Evolutionary conservation across 2,888 invertebrate genomes (phyloP).

Genomic region (Apocheima hispidaria): DNA sequence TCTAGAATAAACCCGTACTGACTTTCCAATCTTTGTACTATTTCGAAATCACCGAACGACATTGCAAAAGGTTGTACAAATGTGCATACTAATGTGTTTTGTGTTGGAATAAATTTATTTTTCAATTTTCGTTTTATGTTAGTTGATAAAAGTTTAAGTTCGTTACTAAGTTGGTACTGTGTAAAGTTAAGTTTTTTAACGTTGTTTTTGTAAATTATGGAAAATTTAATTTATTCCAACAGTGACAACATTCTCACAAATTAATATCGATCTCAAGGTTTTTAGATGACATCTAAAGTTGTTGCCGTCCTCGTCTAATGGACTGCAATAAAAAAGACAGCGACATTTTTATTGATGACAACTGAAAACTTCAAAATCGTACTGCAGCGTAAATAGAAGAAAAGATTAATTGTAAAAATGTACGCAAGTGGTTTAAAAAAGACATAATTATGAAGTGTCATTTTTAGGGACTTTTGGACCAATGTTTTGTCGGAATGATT

Average conservation of each 20-base stretch:
- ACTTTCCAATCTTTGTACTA: not conserved
- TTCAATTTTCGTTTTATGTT: not conserved
- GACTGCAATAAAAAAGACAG: constrained; percentile 1
- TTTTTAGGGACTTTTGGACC: constrained; percentile 71
- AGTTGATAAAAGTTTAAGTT: not conserved
- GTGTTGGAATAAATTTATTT: constrained; percentile 5
- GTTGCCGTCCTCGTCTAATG: not conserved
- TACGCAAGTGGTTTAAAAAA: constrained; percentile 59
- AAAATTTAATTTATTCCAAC: constrained; percentile 4
- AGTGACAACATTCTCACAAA: not conserved
- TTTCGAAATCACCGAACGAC: constrained; percentile 5
- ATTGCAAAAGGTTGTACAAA: not conserved
- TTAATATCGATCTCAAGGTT: not conserved
- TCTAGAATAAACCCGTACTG: too few species aligned
- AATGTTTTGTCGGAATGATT: constrained; percentile 67
- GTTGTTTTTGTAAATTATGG: not conserved
- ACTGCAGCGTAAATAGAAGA: not conserved
- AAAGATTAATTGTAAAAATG: constrained; percentile 23
- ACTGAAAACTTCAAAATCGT: not conserved
- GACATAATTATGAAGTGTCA: constrained; percentile 73
- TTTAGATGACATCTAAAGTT: not conserved
- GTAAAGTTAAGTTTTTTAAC: not conserved
- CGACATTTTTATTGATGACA: not conserved
- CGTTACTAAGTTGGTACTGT: too few species aligned
- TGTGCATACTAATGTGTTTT: constrained; percentile 1